A percentile compares a stretch with the other conserved stretches of the same genome.
Evolutionary conservation across 2,113 vertebrate species (phyloP).

Genomic region (Synodontis membranacea): DNA sequence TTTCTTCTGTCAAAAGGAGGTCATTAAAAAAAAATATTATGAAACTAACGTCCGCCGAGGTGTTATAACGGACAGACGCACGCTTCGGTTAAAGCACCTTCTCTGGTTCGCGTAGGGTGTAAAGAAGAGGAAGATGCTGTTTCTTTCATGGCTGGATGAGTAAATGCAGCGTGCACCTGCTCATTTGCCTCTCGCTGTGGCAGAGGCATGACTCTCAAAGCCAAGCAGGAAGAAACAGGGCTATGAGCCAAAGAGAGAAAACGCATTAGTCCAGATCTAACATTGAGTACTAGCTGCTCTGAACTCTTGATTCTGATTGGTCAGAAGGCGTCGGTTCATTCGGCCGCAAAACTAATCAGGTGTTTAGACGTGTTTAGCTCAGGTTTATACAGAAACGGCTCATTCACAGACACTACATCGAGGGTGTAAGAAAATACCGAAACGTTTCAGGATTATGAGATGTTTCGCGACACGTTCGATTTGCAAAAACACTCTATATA

Average conservation of each 20-base stretch:
- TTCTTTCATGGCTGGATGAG: slow-evolving; percentile 37
- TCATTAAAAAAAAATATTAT: too few relatives aligned
- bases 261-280: background rate
- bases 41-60: background rate
- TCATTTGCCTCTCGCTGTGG: slow-evolving; percentile 48
- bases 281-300: background rate
- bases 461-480: too few relatives aligned
- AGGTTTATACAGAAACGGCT: background rate
- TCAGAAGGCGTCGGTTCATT: background rate
- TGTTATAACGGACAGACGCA: background rate
- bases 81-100: background rate
- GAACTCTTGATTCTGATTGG: background rate
- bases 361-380: background rate
- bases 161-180: slow-evolving; percentile 44
- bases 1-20: background rate
- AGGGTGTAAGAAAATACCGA: too few relatives aligned
- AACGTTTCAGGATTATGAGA: too few relatives aligned
- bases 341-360: background rate
- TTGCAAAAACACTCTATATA: too few relatives aligned
- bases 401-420: background rate
- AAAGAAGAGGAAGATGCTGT: slow-evolving; percentile 39
- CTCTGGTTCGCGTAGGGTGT: background rate
- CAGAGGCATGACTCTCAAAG: background rate
- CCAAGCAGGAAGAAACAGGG: background rate
- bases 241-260: background rate